A percentile compares a stretch with the other conserved stretches of the same genome.
phyloP scores from a whole-genome alignment of 2,797 vertebrate species.

The Lacerta agilis region DNA sequence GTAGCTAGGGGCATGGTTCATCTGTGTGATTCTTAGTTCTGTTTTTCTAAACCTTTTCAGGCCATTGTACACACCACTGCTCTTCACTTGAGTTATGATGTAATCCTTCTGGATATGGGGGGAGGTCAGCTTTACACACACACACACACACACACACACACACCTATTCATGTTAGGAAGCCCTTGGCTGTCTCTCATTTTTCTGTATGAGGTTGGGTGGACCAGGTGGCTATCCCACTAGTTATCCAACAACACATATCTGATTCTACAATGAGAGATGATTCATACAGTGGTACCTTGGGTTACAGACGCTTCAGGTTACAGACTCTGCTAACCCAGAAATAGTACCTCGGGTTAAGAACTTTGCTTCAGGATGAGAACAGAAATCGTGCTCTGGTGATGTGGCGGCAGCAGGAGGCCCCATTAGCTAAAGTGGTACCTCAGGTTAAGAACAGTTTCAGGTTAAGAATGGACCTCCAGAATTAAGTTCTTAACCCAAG shows the following conservation, averaged over 20 bases:
- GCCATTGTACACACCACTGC: neutral
- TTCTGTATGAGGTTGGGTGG: neutral
- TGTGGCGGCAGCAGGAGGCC: no score
- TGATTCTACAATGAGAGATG: neutral
- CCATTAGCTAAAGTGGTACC: no score
- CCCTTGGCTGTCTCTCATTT: no score
- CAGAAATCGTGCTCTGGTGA: no score
- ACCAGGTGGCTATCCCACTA: neutral
- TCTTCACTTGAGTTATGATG: neutral
- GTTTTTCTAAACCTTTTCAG: constrained; percentile 16
- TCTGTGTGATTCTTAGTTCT: neutral
- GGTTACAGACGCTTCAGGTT: no score
- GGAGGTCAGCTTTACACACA: neutral
- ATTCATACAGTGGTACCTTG: neutral
- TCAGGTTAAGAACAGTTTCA: no score
- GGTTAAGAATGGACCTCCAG: no score
- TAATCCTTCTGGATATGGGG: neutral
- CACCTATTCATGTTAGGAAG: neutral
- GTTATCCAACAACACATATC: neutral
- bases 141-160: no score
- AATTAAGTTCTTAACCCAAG: no score
- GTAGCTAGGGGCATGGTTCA: constrained; percentile 1
- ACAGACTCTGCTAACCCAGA: no score
- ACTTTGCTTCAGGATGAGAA: no score
- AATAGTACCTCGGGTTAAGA: no score